These are phyloP conservation scores for Elymnias hypermnestra DNA, from an alignment of 1,140 invertebrate species.

Conservation along the genomic window DNA sequence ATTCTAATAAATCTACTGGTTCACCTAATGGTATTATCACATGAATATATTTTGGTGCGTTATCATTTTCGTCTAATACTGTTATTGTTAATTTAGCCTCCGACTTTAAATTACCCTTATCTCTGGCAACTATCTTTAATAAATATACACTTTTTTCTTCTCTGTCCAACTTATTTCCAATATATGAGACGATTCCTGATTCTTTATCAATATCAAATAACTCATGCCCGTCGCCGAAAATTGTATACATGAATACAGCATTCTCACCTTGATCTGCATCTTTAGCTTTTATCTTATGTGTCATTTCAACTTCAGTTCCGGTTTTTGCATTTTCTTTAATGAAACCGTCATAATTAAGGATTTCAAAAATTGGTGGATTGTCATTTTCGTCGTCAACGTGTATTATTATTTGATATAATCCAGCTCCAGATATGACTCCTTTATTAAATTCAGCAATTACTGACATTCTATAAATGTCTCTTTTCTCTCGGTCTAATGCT, in stretches of 20 bases:
- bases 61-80: constrained; percentile 90
- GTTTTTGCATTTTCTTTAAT: constrained; percentile 86
- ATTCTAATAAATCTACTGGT: constrained; percentile 80
- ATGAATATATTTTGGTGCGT: constrained; percentile 83
- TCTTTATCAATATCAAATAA: constrained; percentile 85
- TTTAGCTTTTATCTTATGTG: constrained; percentile 79
- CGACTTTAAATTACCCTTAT: constrained; percentile 84
- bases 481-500: constrained; percentile 86
- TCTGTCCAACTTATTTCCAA: constrained; percentile 81
- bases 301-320: constrained; percentile 84
- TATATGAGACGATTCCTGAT: constrained; percentile 80
- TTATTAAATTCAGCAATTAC: constrained; percentile 86
- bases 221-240: constrained; percentile 85
- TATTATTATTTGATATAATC: constrained; percentile 86
- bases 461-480: constrained; percentile 85
- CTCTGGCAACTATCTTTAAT: constrained; percentile 84
- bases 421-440: constrained; percentile 80
- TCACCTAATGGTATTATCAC: constrained; percentile 81
- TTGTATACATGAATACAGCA: constrained; percentile 83
- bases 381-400: constrained; percentile 93
- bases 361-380: constrained; percentile 89
- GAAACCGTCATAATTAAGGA: constrained; percentile 83
- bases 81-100: constrained; percentile 83
- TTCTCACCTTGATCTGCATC: constrained; percentile 90
- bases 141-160: constrained; percentile 84